Evolutionary conservation across 2,797 vertebrate species (phyloP).

Genomic region (Pipistrellus pygmaeus): DNA sequence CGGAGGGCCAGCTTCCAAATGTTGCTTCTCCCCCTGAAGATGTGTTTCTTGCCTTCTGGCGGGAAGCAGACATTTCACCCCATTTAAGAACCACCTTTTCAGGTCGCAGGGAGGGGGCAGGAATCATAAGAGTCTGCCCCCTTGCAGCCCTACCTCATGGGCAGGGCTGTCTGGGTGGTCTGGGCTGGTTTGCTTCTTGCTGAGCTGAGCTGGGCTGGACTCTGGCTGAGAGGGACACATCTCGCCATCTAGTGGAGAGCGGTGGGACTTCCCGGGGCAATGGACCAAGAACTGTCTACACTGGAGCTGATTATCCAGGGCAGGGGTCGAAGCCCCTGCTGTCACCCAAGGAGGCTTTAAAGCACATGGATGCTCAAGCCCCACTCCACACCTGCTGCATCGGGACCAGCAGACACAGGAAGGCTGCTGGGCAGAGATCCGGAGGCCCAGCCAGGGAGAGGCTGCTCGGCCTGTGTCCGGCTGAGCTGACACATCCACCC

Average conservation of each 20-base stretch:
- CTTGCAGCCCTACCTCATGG: fast-evolving
- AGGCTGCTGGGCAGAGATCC: background rate
- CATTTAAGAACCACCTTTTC: background rate
- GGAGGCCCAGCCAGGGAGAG: background rate
- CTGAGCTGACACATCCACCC: background rate
- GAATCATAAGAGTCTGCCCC: too few relatives aligned
- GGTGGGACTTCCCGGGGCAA: background rate
- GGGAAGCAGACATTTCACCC: background rate
- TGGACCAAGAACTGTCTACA: fast-evolving
- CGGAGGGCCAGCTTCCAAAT: background rate
- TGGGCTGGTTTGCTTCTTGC: background rate
- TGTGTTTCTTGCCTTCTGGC: background rate
- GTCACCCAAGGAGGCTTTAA: background rate
- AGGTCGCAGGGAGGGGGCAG: background rate
- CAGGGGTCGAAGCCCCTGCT: background rate
- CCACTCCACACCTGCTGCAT: background rate
- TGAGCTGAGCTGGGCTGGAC: background rate
- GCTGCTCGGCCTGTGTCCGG: background rate
- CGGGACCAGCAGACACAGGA: background rate
- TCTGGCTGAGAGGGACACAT: background rate
- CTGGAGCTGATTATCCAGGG: fast-evolving
- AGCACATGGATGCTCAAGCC: background rate
- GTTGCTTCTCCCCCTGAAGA: background rate
- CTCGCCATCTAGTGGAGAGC: conserved; percentile 50
- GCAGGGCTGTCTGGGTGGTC: background rate